These are phyloP conservation scores for Stichopus horrens DNA, from an alignment of 53 echinoderm and acorn worm genomes.

Conservation along the genomic window DNA sequence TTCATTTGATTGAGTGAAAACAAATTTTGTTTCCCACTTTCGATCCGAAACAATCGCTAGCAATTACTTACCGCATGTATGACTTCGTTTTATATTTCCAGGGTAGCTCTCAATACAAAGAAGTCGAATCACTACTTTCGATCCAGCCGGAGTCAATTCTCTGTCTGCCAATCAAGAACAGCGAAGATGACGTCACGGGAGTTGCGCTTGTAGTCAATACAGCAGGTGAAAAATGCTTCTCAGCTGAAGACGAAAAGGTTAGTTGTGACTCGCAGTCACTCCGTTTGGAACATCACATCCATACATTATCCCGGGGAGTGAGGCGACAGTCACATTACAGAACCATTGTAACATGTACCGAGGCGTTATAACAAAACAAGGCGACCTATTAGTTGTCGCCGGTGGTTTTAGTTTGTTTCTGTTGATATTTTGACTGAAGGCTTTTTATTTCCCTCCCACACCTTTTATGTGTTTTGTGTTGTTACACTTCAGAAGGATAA, in stretches of 20 bases:
- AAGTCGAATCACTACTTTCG: slow-evolving; percentile 69
- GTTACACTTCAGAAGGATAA: no score
- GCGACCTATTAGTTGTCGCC: not conserved
- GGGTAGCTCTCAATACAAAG: slow-evolving; percentile 72
- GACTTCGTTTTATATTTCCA: slow-evolving; percentile 35
- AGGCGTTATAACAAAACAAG: not conserved
- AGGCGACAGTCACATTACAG: not conserved
- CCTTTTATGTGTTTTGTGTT: not conserved
- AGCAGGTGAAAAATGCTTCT: slow-evolving; percentile 70
- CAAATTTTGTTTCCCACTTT: not conserved
- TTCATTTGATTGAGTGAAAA: not conserved
- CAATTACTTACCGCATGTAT: not conserved
- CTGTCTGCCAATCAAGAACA: slow-evolving; percentile 93
- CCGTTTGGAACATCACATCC: not conserved
- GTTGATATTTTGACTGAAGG: no score
- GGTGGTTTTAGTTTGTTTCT: not conserved
- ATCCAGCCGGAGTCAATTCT: slow-evolving; percentile 75
- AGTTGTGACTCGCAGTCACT: not conserved
- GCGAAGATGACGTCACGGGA: slow-evolving; percentile 95
- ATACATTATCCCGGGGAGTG: not conserved
- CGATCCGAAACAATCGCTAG: not conserved
- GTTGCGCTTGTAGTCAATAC: slow-evolving; percentile 91
- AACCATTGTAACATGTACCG: not conserved
- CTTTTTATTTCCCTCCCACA: not conserved
- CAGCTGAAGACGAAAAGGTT: slow-evolving; percentile 90